Evolutionary conservation across 2,113 vertebrate species (phyloP).

Genomic region (Anser cygnoides): DNA sequence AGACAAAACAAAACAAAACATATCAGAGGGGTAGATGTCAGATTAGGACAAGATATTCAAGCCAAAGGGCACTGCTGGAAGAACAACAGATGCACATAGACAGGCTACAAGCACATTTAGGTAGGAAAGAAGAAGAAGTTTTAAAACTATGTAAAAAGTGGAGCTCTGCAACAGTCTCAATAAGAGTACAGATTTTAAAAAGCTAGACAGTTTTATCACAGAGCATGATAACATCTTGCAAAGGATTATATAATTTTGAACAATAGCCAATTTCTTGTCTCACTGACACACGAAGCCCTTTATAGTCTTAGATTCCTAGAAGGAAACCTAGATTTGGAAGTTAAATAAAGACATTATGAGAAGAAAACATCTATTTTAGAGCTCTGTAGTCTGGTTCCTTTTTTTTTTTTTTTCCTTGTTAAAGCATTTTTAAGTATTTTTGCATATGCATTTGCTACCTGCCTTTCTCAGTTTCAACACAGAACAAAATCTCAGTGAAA

Average conservation of each 20-base stretch:
- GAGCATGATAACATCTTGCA: not conserved
- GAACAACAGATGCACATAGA: not conserved
- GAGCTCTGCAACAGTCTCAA: not conserved
- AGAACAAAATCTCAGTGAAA: not conserved
- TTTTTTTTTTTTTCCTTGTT: not conserved
- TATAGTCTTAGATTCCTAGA: not conserved
- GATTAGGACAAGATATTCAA: not conserved
- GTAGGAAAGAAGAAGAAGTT: not conserved
- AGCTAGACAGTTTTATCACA: not conserved
- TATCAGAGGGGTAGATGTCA: not conserved
- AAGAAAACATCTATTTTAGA: not conserved
- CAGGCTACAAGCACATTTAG: not conserved
- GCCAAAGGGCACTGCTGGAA: not conserved
- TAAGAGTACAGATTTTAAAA: not conserved
- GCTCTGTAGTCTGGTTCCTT: not conserved
- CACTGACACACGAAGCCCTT: not conserved
- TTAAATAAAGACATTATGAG: conserved; percentile 8
- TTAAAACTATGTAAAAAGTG: not conserved
- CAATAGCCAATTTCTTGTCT: not conserved
- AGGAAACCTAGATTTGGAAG: conserved; percentile 31
- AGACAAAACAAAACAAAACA: no score
- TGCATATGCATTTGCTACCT: not conserved
- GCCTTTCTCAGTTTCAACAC: not conserved
- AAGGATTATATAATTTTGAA: not conserved
- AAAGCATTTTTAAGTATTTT: not conserved